Base-by-base conservation (phyloP, 2,888 invertebrate species). In the Emmelina monodactyla region DNA sequence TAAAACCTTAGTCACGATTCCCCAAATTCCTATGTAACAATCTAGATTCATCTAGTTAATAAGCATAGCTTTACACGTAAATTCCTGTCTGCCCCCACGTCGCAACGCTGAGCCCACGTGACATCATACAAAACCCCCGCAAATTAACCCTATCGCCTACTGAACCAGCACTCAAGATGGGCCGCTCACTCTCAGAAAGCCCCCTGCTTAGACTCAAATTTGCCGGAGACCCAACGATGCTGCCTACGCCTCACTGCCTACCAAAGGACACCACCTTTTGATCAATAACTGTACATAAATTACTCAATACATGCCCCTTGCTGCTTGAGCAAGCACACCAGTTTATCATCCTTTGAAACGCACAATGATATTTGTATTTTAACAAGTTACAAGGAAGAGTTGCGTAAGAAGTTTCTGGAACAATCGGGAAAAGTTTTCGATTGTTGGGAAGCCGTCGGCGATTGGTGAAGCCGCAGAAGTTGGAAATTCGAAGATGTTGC, bases 271-370 rank as follows among this genome's bases (percentile, higher is more conserved):
- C 57, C 62, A 67, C 69, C 79, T 73, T 79, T 79, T 79, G 79
- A 79, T 79, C 79, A 79, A 76, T 76, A 78, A 75, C 70, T 78
- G 76, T 79, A 78, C 69, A 76, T 73, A 76, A 78, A 76, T 78
- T 76, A 72, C 68, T 51, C 52, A 70, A 65, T 78, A 78, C 71
- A 75, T 79, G 78, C 68, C 75, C 72, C 68, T 73, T 65, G 55
- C 57, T 69, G 78, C 64, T 72, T 63, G 55, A 62, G 55, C 56
- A 63, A 67, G 59, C 71, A 64, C 59, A 64, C 58, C 50, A 59
- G 59, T 55, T 60, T 52, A 59, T 51, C 50, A 55, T 52, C 57
- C 72, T 75, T 76, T 29, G 29, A 13, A 29, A 3, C 29, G 3
- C 14, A 12, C 29, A 19, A 9, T 6, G 19, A 7, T 29, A 29